Percentiles rank a stretch among this genome's conserved stretches.
Conservation (phyloP, 2,113 vertebrate genomes). For the Phyllopteryx taeniolatus region DNA sequence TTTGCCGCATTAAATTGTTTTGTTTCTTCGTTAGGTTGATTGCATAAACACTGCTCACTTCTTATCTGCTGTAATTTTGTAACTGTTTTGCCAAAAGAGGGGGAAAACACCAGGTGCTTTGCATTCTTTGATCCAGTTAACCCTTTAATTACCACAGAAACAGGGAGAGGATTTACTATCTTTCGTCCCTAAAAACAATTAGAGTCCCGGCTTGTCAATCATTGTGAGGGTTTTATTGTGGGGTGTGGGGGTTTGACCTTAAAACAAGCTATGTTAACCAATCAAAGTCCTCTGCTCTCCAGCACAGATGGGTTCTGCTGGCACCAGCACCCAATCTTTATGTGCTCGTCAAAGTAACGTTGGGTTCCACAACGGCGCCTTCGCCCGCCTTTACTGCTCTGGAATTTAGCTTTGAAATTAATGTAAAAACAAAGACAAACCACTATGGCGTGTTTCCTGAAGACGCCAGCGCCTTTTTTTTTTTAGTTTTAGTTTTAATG, state of each 20-base stretch:
- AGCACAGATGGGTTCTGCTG: slow-evolving; percentile 67
- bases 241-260: slow-evolving; percentile 45
- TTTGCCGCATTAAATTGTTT: slow-evolving; percentile 99
- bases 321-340: slow-evolving; percentile 73
- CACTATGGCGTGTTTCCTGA: slow-evolving; percentile 3
- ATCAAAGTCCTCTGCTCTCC: slow-evolving; percentile 58
- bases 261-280: slow-evolving; percentile 61
- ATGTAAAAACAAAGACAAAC: slow-evolving; percentile 41
- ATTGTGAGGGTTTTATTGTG: slow-evolving; percentile 16
- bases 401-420: slow-evolving; percentile 61
- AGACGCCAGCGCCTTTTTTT: neutral
- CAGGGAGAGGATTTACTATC: slow-evolving; percentile 36
- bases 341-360: slow-evolving; percentile 79
- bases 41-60: slow-evolving; percentile 98
- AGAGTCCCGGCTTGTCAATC: slow-evolving; percentile 29
- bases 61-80: slow-evolving; percentile 98
- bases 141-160: slow-evolving; percentile 77
- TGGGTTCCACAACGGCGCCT: slow-evolving; percentile 76
- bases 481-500: slow-evolving; percentile 10
- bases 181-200: slow-evolving; percentile 20
- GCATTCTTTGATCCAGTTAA: slow-evolving; percentile 95
- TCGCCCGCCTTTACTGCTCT: slow-evolving; percentile 63
- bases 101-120: slow-evolving; percentile 81
- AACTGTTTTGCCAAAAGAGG: slow-evolving; percentile 91
- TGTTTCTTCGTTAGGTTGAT: slow-evolving; percentile 99